Evolutionary conservation across 2,797 vertebrate species (phyloP).

Genomic region (Falco naumanni): DNA sequence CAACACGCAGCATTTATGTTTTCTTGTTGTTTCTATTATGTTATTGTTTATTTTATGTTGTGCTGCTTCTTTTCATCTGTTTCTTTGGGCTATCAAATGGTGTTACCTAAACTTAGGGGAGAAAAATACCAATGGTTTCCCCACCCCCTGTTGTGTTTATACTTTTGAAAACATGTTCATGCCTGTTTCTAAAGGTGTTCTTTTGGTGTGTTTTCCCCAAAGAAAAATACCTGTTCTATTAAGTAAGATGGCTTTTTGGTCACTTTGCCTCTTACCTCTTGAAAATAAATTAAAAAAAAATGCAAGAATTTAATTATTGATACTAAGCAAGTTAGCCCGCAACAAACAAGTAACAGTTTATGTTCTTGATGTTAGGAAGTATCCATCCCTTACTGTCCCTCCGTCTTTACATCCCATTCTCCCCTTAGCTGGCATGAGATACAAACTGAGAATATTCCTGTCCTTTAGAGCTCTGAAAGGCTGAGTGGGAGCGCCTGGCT

Average conservation of each 20-base stretch:
- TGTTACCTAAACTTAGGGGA: background rate
- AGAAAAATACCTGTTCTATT: background rate
- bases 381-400: background rate
- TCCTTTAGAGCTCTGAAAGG: background rate
- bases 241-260: background rate
- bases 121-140: background rate
- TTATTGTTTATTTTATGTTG: background rate
- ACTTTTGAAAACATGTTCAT: background rate
- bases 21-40: background rate
- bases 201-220: background rate
- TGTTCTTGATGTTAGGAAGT: background rate
- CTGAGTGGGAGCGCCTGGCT: background rate
- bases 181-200: background rate
- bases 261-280: background rate
- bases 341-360: background rate
- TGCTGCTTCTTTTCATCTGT: background rate
- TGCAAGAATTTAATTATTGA: background rate
- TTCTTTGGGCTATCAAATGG: background rate
- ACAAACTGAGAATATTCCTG: background rate
- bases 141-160: background rate
- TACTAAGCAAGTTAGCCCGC: background rate
- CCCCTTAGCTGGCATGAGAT: background rate
- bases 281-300: background rate
- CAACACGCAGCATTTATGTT: background rate
- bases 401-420: background rate